A percentile compares a stretch with the other conserved stretches of the same genome.
Conservation (phyloP, 2,113 vertebrate genomes). For the Tachysurus fulvidraco region DNA sequence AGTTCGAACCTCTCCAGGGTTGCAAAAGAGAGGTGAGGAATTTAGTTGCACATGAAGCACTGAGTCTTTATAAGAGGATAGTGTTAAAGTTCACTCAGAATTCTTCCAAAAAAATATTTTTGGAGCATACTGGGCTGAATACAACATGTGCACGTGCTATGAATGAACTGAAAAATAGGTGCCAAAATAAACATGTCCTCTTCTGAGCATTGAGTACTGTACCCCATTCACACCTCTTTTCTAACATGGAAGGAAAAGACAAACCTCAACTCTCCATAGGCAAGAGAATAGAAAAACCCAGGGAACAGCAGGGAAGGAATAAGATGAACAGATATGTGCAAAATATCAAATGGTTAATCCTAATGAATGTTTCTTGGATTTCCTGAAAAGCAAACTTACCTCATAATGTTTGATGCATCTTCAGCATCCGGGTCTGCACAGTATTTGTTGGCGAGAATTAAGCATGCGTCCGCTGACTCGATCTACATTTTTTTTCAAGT, state of each 20-base stretch:
- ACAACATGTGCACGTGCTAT: neutral
- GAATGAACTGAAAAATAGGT: slow-evolving; percentile 24
- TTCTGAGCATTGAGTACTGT: slow-evolving; percentile 29
- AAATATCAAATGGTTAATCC: neutral
- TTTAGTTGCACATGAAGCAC: slow-evolving; percentile 49
- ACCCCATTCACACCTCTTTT: slow-evolving; percentile 48
- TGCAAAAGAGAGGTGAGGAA: slow-evolving; percentile 35
- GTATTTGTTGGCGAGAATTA: slow-evolving; percentile 99
- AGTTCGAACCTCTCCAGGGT: slow-evolving; percentile 23
- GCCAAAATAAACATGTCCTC: slow-evolving; percentile 44
- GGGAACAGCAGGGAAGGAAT: neutral
- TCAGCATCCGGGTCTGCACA: slow-evolving; percentile 97
- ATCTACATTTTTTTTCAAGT: slow-evolving; percentile 75
- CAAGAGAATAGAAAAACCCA: neutral
- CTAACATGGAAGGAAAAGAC: slow-evolving; percentile 24
- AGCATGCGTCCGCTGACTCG: slow-evolving; percentile 96
- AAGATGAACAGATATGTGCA: neutral
- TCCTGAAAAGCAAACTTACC: slow-evolving; percentile 69
- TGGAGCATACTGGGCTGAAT: slow-evolving; percentile 7
- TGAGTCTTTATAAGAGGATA: slow-evolving; percentile 12
- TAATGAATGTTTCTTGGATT: neutral
- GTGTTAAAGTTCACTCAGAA: slow-evolving; percentile 25
- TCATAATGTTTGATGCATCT: slow-evolving; percentile 99
- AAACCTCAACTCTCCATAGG: slow-evolving; percentile 13
- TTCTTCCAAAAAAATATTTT: slow-evolving; percentile 39